Evolutionary conservation across 2,888 invertebrate genomes (phyloP).

Genomic region (Aromia moschata): DNA sequence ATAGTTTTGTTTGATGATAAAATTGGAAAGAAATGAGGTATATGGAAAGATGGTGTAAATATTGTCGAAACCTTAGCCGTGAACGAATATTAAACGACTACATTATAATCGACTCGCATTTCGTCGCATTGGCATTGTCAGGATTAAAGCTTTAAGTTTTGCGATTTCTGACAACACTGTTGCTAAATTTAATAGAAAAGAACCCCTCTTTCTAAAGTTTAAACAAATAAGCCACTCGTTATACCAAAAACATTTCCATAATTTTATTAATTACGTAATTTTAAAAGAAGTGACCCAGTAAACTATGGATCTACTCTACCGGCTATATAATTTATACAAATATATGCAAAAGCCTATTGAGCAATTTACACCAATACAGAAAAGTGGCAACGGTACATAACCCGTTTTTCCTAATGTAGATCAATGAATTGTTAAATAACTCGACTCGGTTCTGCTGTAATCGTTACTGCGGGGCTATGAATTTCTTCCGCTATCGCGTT

Average conservation of each 20-base stretch:
- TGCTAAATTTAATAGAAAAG: too few species aligned
- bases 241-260: conserved; percentile 2
- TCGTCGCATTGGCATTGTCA: too few species aligned
- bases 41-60: too few species aligned
- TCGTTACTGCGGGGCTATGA: conserved; percentile 21
- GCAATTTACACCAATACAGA: conserved; percentile 34
- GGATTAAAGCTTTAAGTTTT: too few species aligned
- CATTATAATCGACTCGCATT: too few species aligned
- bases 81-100: too few species aligned
- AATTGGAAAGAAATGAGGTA: too few species aligned
- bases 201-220: too few species aligned
- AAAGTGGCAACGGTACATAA: conserved; percentile 28
- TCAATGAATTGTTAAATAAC: conserved; percentile 23
- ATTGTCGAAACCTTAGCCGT: too few species aligned
- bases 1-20: too few species aligned
- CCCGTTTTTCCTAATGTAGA: conserved; percentile 32
- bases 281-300: background rate
- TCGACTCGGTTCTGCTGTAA: conserved; percentile 18
- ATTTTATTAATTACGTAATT: background rate
- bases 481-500: conserved; percentile 25
- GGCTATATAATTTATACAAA: conserved; percentile 5
- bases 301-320: background rate
- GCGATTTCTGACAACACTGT: too few species aligned
- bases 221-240: too few species aligned
- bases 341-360: conserved; percentile 16